phyloP scores from a whole-genome alignment of 2,888 invertebrate species.

The Sarcophaga subvicina region DNA sequence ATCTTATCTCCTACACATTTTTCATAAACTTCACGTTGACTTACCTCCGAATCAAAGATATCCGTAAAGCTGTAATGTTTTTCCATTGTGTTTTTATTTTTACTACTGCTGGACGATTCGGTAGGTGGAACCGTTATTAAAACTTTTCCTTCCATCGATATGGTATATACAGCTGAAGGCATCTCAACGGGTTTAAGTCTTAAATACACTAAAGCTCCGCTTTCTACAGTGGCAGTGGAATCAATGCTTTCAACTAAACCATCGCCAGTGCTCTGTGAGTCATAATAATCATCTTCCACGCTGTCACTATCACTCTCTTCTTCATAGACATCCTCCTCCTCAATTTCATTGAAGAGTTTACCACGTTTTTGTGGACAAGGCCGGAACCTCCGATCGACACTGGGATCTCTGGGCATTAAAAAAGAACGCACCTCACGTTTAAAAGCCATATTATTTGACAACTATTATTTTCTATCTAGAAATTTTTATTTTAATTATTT shows the following conservation, averaged over 20 bases:
- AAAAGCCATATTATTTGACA: not conserved
- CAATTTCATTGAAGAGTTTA: slow-evolving; percentile 53
- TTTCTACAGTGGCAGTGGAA: slow-evolving; percentile 1
- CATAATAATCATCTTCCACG: slow-evolving; percentile 30
- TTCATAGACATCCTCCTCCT: slow-evolving; percentile 38
- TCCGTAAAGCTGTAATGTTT: slow-evolving; percentile 80
- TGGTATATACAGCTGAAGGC: slow-evolving; percentile 73
- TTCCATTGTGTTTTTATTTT: slow-evolving; percentile 75
- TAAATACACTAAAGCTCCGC: slow-evolving; percentile 78
- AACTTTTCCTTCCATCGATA: slow-evolving; percentile 73
- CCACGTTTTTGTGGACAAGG: slow-evolving; percentile 59
- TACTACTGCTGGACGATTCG: slow-evolving; percentile 73
- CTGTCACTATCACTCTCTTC: slow-evolving; percentile 50
- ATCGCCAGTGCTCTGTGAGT: slow-evolving; percentile 31
- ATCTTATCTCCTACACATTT: slow-evolving; percentile 80
- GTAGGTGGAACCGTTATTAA: slow-evolving; percentile 73
- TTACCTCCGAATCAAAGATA: slow-evolving; percentile 77
- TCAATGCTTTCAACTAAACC: slow-evolving; percentile 5
- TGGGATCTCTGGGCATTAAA: slow-evolving; percentile 61
- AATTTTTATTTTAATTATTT: not conserved
- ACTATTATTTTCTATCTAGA: not conserved
- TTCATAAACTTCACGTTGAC: slow-evolving; percentile 78
- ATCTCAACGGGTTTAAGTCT: slow-evolving; percentile 77
- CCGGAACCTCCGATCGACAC: slow-evolving; percentile 57
- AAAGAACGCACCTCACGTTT: slow-evolving; percentile 55